Percentiles rank a stretch among this genome's conserved stretches.
Conservation (phyloP, 1,140 invertebrate genomes). For the Drosophila lowei region DNA sequence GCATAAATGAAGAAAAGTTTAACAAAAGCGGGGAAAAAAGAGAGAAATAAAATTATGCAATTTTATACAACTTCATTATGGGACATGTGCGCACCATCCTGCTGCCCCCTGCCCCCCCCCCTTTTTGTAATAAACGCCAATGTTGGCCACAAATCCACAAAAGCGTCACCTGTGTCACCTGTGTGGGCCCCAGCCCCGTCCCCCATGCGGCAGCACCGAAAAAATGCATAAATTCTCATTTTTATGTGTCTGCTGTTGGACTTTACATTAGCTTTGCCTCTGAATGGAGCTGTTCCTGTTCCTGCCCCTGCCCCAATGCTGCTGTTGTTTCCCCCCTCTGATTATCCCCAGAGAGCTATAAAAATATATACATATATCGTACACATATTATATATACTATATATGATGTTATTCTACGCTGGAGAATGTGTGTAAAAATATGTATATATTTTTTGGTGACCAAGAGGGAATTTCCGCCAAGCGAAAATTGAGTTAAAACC, state of each 20-base stretch:
- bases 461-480: constrained; percentile 44
- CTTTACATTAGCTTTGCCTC: constrained; percentile 69
- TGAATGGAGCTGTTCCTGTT: constrained; percentile 11
- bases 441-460: constrained; percentile 25
- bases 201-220: constrained; percentile 49
- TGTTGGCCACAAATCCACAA: constrained; percentile 69
- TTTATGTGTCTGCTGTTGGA: constrained; percentile 77
- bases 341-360: constrained; percentile 77
- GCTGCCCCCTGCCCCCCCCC: constrained; percentile 28
- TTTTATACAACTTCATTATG: constrained; percentile 77
- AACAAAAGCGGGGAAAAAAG: constrained; percentile 34
- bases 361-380: constrained; percentile 67
- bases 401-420: constrained; percentile 37
- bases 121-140: constrained; percentile 48
- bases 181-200: constrained; percentile 15
- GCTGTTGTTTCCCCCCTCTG: constrained; percentile 25
- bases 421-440: constrained; percentile 63
- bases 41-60: constrained; percentile 72
- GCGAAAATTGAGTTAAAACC: constrained; percentile 60
- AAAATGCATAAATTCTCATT: constrained; percentile 77
- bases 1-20: constrained; percentile 47
- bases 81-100: constrained; percentile 39
- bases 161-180: constrained; percentile 76
- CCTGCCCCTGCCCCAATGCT: constrained; percentile 16
- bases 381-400: constrained; percentile 18